These are phyloP conservation scores for Antigone vipio DNA, from an alignment of 2,113 vertebrate species.

Conservation along the genomic window DNA sequence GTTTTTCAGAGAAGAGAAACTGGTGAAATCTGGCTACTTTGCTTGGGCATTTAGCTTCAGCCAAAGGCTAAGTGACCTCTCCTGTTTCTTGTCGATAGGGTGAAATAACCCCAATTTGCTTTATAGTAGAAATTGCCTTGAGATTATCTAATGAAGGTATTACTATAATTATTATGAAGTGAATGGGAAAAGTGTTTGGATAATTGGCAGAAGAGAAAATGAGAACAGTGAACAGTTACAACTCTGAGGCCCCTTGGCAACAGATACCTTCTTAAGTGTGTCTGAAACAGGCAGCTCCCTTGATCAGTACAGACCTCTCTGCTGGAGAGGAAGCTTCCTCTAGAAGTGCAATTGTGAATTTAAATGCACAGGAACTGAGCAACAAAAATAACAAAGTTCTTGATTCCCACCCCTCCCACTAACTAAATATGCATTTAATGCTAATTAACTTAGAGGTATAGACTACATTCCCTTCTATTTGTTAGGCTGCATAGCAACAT, in stretches of 20 bases:
- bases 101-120: conserved; percentile 50
- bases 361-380: not conserved
- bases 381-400: conserved; percentile 31
- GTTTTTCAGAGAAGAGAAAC: not conserved
- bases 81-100: conserved; percentile 19
- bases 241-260: conserved; percentile 49
- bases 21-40: conserved; percentile 8
- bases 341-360: conserved; percentile 26
- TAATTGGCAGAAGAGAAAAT: conserved; percentile 58
- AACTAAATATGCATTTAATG: conserved; percentile 34
- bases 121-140: conserved; percentile 42
- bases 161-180: conserved; percentile 53
- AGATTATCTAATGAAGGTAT: conserved; percentile 59
- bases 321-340: conserved; percentile 28
- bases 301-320: conserved; percentile 45
- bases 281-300: conserved; percentile 42
- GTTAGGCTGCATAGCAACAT: not conserved
- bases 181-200: conserved; percentile 30
- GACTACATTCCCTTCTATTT: not conserved
- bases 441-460: conserved; percentile 36
- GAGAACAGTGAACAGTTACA: conserved; percentile 44
- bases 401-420: conserved; percentile 22
- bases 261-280: conserved; percentile 36
- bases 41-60: conserved; percentile 4
- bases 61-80: conserved; percentile 47